Percentiles rank a stretch among this genome's conserved stretches.
Conservation (phyloP, 2,113 vertebrate genomes). For the Parus major region DNA sequence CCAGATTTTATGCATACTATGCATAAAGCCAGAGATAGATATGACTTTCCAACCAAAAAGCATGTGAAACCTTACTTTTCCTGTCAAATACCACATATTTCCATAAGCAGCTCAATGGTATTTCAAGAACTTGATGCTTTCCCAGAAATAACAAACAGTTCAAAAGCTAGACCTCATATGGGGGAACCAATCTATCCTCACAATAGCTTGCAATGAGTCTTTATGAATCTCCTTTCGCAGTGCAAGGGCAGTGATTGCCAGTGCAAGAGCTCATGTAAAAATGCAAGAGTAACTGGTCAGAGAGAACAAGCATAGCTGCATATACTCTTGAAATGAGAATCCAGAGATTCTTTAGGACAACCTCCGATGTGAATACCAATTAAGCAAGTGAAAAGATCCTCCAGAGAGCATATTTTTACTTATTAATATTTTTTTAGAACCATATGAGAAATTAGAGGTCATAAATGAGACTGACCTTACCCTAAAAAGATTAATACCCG, state of each 20-base stretch:
- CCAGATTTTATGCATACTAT: background rate
- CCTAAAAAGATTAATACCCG: slow-evolving; percentile 15
- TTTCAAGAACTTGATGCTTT: slow-evolving; percentile 17
- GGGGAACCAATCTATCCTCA: slow-evolving; percentile 53
- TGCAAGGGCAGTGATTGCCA: slow-evolving; percentile 43
- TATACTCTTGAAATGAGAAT: slow-evolving; percentile 1
- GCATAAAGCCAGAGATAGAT: background rate
- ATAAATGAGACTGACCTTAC: background rate
- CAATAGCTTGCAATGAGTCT: slow-evolving; percentile 49
- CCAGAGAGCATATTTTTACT: slow-evolving; percentile 35
- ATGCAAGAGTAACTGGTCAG: background rate
- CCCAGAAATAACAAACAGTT: slow-evolving; percentile 59
- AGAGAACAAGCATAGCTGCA: slow-evolving; percentile 12
- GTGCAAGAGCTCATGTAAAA: slow-evolving; percentile 24
- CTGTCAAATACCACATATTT: background rate
- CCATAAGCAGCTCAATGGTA: background rate
- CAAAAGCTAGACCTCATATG: slow-evolving; percentile 33
- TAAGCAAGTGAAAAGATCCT: slow-evolving; percentile 42
- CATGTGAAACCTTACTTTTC: slow-evolving; percentile 12
- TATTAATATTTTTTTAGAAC: slow-evolving; percentile 60
- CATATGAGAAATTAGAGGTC: background rate
- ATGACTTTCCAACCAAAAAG: background rate
- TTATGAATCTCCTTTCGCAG: slow-evolving; percentile 16
- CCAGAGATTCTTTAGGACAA: slow-evolving; percentile 20
- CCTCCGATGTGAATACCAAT: slow-evolving; percentile 47